Conservation (phyloP, 2,888 invertebrate genomes). For the Sinhomidia bicolor region DNA sequence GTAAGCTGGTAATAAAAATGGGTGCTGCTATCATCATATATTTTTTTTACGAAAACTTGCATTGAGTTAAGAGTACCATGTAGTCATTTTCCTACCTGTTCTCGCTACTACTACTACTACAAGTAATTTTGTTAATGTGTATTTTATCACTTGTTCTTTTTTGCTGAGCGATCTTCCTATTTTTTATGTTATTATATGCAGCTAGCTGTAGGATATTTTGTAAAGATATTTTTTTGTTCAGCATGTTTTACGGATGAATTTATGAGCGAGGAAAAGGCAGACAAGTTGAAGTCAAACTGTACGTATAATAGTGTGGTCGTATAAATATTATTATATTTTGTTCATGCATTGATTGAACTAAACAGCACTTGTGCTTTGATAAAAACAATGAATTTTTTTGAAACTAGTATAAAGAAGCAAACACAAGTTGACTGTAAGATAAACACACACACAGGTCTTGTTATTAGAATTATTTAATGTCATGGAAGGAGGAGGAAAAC, state of each 20-base stretch:
- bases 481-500: slow-evolving; percentile 30
- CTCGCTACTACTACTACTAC: background rate
- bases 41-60: slow-evolving; percentile 6
- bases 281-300: background rate
- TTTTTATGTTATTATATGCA: background rate
- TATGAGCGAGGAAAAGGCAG: slow-evolving; percentile 1
- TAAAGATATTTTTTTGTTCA: background rate
- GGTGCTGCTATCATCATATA: slow-evolving; percentile 38
- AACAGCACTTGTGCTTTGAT: background rate
- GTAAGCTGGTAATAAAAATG: slow-evolving; percentile 50
- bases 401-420: background rate
- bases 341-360: background rate
- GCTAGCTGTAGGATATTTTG: no score
- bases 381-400: slow-evolving; percentile 18
- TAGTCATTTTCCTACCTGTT: slow-evolving; percentile 19
- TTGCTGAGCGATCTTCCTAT: background rate
- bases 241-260: background rate
- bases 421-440: background rate
- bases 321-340: background rate
- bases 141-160: slow-evolving; percentile 58
- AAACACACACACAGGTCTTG: background rate
- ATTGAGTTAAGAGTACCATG: background rate
- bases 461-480: slow-evolving; percentile 49
- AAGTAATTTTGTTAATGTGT: slow-evolving; percentile 65
- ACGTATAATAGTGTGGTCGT: background rate